Base-by-base conservation (phyloP, 2,888 invertebrate species). In the Amphipoea oculea region DNA sequence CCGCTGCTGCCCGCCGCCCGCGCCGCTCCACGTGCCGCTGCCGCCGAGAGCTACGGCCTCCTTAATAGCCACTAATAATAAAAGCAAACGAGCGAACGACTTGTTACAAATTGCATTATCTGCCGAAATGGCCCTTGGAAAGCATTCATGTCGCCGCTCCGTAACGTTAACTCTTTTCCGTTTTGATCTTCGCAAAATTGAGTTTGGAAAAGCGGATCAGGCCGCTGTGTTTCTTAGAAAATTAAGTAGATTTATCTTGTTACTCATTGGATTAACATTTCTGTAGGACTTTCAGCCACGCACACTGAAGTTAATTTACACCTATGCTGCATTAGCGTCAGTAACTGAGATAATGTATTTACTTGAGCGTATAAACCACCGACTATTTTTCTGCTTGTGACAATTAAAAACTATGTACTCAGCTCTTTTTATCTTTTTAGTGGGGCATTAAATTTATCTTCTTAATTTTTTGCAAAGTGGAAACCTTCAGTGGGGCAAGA, bases 81-180 rank as follows among this genome's bases (percentile, higher is more conserved):
- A 94, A 94, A 94, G 91, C 91, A 94, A 95, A 95, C 94, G 94
- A 94, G 92, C 90, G 92, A 94, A 94, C 91, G 93, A 94, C 94
- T 95, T 94, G 92, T 94, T 93, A 94, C 93, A 95, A 95, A 96
- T 95, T 95, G 93, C 93, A 95, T 95, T 95, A 95, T 94, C 93
- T 93, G 90, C 86, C 88, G 90, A 93, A 94, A 95, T 93, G 92
- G 93, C 90, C 91, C 91, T 92, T 92, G 92, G 92, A 94, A 93
- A 92, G 90, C 92, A 91, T 93, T 93, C 90, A 87, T 90, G 92
- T 90, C 88, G 90, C 89, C 90, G 89, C 90, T 89, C 82, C 85
- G 88, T 88, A 86, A 89, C 85, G 83, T 91, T 92, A 92, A 93
- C 93, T 92, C 92, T 92, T 93, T 91, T 88, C 90, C 86, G 89